Percentiles rank a stretch among this genome's conserved stretches.
Evolutionary conservation across 2,888 invertebrate species (phyloP).

Genomic region (Drosophila phalerata): DNA sequence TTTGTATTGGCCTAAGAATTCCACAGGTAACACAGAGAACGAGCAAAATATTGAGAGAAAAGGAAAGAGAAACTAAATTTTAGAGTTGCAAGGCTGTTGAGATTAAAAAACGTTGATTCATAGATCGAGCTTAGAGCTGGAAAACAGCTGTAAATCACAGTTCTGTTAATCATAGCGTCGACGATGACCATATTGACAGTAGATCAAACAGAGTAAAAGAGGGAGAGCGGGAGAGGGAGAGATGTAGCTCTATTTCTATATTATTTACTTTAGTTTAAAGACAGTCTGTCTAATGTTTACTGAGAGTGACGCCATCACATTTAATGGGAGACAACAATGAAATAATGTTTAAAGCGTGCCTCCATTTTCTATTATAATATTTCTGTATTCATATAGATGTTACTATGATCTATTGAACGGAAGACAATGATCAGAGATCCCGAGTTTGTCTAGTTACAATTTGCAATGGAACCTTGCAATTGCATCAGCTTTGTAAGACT

Average conservation of each 20-base stretch:
- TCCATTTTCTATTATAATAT: slow-evolving; percentile 12
- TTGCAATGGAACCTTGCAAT: slow-evolving; percentile 58
- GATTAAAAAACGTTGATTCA: slow-evolving; percentile 47
- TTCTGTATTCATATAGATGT: background rate
- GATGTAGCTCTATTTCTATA: background rate
- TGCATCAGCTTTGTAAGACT: slow-evolving; percentile 62
- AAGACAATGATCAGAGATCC: slow-evolving; percentile 9
- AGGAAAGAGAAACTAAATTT: background rate
- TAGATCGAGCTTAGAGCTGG: slow-evolving; percentile 15
- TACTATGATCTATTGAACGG: slow-evolving; percentile 26
- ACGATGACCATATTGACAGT: too few species aligned
- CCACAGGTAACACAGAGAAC: slow-evolving; percentile 5
- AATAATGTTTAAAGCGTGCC: slow-evolving; percentile 26
- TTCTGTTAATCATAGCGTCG: slow-evolving; percentile 2
- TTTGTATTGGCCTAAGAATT: background rate
- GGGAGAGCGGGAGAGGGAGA: background rate
- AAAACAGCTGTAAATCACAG: slow-evolving; percentile 20
- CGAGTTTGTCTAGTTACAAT: slow-evolving; percentile 2
- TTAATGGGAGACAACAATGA: slow-evolving; percentile 27
- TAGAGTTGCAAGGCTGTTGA: slow-evolving; percentile 40
- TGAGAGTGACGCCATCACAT: slow-evolving; percentile 35
- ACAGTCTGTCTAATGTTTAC: slow-evolving; percentile 30
- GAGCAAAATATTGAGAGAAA: background rate
- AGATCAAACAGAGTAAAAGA: too few species aligned
- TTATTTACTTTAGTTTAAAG: slow-evolving; percentile 21